These are phyloP conservation scores for Stegastes partitus DNA, from an alignment of 2,113 vertebrate genomes.

Conservation along the genomic window DNA sequence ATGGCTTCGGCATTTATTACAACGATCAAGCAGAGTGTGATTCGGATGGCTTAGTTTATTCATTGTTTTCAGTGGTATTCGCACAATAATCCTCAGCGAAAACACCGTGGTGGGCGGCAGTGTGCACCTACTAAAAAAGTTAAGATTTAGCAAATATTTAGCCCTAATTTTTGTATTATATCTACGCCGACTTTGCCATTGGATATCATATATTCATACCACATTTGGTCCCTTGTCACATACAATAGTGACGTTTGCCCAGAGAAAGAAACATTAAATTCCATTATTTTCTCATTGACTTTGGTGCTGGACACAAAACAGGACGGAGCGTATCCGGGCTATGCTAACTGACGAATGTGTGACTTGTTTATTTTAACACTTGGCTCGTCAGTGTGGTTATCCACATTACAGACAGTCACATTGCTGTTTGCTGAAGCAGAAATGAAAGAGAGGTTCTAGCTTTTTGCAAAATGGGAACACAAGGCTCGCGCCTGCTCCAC, in stretches of 20 bases:
- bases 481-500: constrained; percentile 55
- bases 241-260: accelerated
- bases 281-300: constrained; percentile 2
- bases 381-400: not conserved
- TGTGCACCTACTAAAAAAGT: constrained; percentile 46
- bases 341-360: constrained; percentile 2
- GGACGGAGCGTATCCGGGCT: constrained; percentile 17
- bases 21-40: not conserved
- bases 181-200: constrained; percentile 12
- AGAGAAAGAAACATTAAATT: constrained; percentile 4
- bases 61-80: not conserved
- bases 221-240: accelerated
- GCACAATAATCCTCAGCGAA: constrained; percentile 16
- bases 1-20: not conserved
- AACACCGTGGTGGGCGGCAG: constrained; percentile 25
- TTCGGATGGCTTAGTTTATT: not conserved
- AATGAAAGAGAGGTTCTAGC: not conserved
- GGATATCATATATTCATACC: not conserved
- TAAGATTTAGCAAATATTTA: constrained; percentile 5
- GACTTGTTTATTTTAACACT: not conserved
- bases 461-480: constrained; percentile 62
- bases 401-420: not conserved
- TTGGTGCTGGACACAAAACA: constrained; percentile 15
- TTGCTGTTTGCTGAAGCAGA: not conserved
- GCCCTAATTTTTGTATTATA: not conserved